Evolutionary conservation across 2,797 vertebrate species (phyloP), one percentile per base, ranked within the genome.

Genomic region (Sebastes jordani): DNA sequence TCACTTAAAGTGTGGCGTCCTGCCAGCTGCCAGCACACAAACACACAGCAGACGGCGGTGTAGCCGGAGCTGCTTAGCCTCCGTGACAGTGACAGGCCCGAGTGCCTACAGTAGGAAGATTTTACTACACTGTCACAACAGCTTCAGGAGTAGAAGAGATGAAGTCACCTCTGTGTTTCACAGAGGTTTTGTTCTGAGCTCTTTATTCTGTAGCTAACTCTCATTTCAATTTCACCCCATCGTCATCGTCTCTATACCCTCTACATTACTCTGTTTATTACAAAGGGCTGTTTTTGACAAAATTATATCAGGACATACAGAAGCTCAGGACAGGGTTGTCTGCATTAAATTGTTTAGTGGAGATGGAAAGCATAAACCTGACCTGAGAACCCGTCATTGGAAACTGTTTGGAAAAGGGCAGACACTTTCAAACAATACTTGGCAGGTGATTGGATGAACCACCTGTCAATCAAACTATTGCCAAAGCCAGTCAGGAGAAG

Each of bases 21-120:
- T 87, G 90, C 83, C 86, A 86, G 84, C 71, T 64, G 70, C 76
- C 58, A 25, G 54, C 82, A 32, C 32, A 72, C 80, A 82, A 7
- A 72, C 67, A 65, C 38, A 66, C 32, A 29, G 64, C 80, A 73
- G 81, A 65, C 63, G 1, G 52, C 74, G 80, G 77, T 80, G 76
- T 27, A 74, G 80, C 81, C 62, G 77, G 49, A 75, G 76, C 87
- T 38, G 79, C 38, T 81, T 36, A 76, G 78, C 46, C 38, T 79
- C 49, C 2, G 56, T 85, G 80, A 86, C 82, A 61, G 74, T 77
- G 86, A 83, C 76, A 20, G 63, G 76, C 74, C 78, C 14, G 10
- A 75, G 78, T 73, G 52, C 71, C 84, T 52, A 22, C 60, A 29
- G 68, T 32, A 60, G 32, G 29, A 61, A 59, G 52, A 70, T 29